These are phyloP conservation scores for Phrynocephalus guinanensis DNA, from an alignment of 2,797 vertebrate species.

Conservation along the genomic window DNA sequence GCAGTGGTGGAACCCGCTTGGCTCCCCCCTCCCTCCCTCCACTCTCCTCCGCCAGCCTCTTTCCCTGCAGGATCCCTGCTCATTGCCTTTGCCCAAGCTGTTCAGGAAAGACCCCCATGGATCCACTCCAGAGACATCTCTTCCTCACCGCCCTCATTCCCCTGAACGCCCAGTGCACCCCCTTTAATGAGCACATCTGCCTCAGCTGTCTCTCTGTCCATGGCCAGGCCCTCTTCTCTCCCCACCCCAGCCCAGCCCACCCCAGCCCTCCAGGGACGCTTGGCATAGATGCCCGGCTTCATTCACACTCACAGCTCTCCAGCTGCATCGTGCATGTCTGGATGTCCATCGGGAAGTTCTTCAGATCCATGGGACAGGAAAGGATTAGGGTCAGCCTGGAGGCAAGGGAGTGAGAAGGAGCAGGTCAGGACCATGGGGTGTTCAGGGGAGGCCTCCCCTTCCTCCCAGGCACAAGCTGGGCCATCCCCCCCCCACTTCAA, in stretches of 20 bases:
- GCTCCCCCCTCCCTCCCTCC: no score
- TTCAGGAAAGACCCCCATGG: no score
- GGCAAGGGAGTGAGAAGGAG: slow-evolving; percentile 46
- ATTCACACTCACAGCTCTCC: slow-evolving; percentile 90
- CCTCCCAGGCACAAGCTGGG: background rate
- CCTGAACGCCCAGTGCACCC: no score
- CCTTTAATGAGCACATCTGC: no score
- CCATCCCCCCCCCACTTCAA: background rate
- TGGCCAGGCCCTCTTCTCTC: background rate
- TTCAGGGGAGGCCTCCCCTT: background rate
- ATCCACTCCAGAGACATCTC: no score
- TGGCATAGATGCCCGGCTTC: background rate
- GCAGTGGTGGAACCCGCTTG: background rate
- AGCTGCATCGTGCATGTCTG: slow-evolving; percentile 96
- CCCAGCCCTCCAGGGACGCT: background rate
- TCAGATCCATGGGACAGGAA: slow-evolving; percentile 96
- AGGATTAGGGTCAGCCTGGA: slow-evolving; percentile 91
- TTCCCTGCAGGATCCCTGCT: background rate
- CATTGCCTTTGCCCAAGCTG: background rate
- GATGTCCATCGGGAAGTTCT: slow-evolving; percentile 98
- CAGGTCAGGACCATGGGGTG: background rate
- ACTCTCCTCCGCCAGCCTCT: background rate
- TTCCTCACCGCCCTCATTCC: no score
- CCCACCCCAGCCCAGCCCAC: no score
- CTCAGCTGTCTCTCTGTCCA: no score